Evolutionary conservation across 2,797 vertebrate genomes (phyloP), one percentile per base, ranked within the genome.

Genomic region (Harpagifer antarcticus): DNA sequence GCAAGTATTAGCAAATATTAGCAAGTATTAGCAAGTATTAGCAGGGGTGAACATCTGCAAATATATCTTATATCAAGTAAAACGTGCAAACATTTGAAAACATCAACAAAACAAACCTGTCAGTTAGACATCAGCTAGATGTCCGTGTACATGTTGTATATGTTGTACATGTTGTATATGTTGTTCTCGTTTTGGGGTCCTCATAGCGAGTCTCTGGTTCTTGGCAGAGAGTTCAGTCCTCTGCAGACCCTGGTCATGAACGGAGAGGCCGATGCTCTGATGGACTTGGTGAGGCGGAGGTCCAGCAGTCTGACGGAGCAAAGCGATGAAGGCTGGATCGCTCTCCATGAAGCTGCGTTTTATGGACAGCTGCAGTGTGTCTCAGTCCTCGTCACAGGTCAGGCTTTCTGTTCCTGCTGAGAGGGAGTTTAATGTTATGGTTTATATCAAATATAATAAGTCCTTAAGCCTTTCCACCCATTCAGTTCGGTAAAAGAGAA

Each of bases 281-380:
- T 55, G 76, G 62, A 58, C 3, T 90, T 96, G 87, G 94, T 96
- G 52, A 85, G 2, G 20, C 48, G 86, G 76, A 16, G 11, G 8
- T 67, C 47, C 3, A 47, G n/a, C 19, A 65, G 56, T 20, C 43
- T 82, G 31, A 79, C 2, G 0, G 53, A 73, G 16, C 61, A 76
- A 0, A 67, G 64, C 0, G 1, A 50, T 1, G 72, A 82, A 2
- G 86, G 84, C 20, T 89, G 84, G 87, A 72, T 83, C 0, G 62
- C 86, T 61, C 69, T 89, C 48, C 87, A 86, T 52, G 76, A 88
- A 57, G 85, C 89, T 11, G 84, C 84, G 20, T 74, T 62, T 68
- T 81, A 78, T 2, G 85, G 84, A 27, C 76, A 81, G 42, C 53
- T 80, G 43, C 52, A 80, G 31, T 90, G 84, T 11, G 12, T 89